A percentile compares a stretch with the other conserved stretches of the same genome.
Conservation (phyloP, 2,888 invertebrate genomes). For the Coenonympha arcania region DNA sequence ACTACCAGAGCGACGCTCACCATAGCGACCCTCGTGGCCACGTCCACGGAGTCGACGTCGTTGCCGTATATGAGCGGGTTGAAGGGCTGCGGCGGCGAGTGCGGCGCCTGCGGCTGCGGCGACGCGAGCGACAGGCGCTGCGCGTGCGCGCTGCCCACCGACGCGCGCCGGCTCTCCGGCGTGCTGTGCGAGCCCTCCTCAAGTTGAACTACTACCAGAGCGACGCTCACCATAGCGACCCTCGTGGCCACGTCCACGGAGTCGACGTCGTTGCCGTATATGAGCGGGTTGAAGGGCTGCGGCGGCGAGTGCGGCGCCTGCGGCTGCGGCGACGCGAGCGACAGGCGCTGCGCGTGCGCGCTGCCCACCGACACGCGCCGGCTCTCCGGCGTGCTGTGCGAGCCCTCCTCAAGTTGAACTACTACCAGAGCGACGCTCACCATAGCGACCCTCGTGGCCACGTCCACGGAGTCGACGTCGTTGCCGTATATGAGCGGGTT, state of each 20-base stretch:
- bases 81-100: constrained; percentile 68
- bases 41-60: constrained; percentile 98
- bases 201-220: no score
- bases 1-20: constrained; percentile 58
- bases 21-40: constrained; percentile 98
- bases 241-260: constrained; percentile 98
- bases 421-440: no score
- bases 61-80: constrained; percentile 95
- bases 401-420: no score
- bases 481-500: constrained; percentile 95
- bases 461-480: constrained; percentile 98
- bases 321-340: constrained; percentile 38
- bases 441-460: constrained; percentile 98
- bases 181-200: no score
- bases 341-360: constrained; percentile 31
- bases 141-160: constrained; percentile 39
- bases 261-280: constrained; percentile 95
- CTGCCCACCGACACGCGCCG: constrained; percentile 57
- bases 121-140: constrained; percentile 35
- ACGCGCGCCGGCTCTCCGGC: constrained; percentile 62
- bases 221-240: constrained; percentile 94
- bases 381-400: constrained; percentile 59
- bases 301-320: constrained; percentile 42
- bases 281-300: constrained; percentile 86
- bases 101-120: constrained; percentile 35